These are phyloP conservation scores for Lepidotrigona ventralis DNA, from an alignment of 1,140 invertebrate species.

Conservation along the genomic window DNA sequence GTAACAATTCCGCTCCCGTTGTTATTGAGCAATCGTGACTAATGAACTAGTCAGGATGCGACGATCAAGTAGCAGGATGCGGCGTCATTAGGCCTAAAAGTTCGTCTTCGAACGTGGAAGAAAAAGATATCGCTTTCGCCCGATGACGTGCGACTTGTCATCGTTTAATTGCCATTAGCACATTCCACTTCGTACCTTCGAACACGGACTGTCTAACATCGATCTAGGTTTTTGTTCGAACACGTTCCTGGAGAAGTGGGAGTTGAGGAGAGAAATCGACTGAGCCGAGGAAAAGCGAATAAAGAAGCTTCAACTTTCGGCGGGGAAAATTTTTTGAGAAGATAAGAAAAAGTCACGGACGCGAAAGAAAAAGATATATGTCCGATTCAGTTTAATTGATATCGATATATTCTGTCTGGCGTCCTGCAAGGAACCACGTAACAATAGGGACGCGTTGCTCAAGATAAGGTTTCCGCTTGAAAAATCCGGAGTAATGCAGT, in stretches of 20 bases:
- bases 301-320: no score
- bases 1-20: constrained; percentile 63
- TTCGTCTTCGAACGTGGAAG: constrained; percentile 34
- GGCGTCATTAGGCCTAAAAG: constrained; percentile 39
- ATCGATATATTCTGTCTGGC: no score
- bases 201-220: no score
- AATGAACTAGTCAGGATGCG: constrained; percentile 70
- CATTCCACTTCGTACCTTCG: not conserved
- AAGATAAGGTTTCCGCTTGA: not conserved
- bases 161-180: constrained; percentile 46
- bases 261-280: no score
- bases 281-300: no score
- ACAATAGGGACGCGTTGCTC: not conserved
- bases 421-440: not conserved
- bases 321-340: no score
- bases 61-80: constrained; percentile 54
- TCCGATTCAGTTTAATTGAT: no score
- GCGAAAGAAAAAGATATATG: no score
- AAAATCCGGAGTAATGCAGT: not conserved
- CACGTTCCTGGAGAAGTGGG: no score
- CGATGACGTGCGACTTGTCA: constrained; percentile 18
- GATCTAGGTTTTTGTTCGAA: no score
- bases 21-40: constrained; percentile 71
- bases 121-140: constrained; percentile 9
- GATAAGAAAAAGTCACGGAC: no score